phyloP scores from a whole-genome alignment of 2,113 vertebrate species.

The Oxyruncus cristatus region DNA sequence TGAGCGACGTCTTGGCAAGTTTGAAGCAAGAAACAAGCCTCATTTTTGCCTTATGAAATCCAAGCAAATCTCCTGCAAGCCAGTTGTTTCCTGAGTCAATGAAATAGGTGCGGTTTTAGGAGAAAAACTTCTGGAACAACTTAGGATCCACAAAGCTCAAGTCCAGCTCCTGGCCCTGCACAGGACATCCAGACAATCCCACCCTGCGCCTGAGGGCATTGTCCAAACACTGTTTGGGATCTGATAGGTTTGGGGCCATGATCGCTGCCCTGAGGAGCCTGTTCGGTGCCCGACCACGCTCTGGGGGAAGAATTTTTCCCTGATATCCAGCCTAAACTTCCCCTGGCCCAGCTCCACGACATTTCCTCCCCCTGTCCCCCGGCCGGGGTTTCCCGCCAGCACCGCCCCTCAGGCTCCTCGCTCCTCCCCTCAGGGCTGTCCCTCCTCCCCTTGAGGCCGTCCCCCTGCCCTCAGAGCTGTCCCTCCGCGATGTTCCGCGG shows the following conservation, averaged over 20 bases:
- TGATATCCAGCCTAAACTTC: background rate
- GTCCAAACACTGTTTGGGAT: background rate
- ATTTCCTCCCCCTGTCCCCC: background rate
- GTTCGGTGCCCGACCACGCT: background rate
- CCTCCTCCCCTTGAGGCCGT: background rate
- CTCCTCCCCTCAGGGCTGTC: background rate
- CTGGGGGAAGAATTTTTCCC: background rate
- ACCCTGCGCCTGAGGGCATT: too few relatives aligned
- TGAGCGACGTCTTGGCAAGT: background rate
- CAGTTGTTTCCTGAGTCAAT: background rate
- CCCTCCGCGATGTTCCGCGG: slow-evolving; percentile 64
- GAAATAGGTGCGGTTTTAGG: background rate
- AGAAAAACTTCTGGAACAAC: background rate
- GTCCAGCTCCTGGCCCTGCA: background rate
- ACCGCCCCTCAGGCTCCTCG: background rate
- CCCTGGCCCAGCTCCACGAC: too few relatives aligned
- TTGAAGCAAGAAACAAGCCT: background rate
- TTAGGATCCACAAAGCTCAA: background rate
- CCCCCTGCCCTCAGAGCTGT: background rate
- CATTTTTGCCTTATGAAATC: background rate
- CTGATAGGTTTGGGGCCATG: background rate
- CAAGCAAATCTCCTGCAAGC: background rate
- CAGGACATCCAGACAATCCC: too few relatives aligned
- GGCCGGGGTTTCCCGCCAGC: background rate
- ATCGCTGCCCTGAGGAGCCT: background rate